These are phyloP conservation scores for Rhinopithecus roxellana DNA, from an alignment of 2,113 vertebrate genomes.

Conservation along the genomic window DNA sequence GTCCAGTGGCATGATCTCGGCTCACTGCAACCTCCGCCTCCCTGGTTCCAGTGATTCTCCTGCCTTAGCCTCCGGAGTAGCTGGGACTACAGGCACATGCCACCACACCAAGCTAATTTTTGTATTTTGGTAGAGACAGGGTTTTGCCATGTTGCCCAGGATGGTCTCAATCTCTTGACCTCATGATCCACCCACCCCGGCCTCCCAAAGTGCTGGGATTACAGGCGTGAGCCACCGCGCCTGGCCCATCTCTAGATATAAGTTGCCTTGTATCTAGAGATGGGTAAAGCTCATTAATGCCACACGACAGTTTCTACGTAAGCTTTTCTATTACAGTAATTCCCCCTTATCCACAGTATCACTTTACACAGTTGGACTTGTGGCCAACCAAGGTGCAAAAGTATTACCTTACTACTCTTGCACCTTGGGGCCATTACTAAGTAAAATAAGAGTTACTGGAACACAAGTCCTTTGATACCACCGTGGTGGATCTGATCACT, in stretches of 20 bases:
- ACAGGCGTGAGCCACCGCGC: rapidly evolving
- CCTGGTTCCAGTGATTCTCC: no score
- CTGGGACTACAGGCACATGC: no score
- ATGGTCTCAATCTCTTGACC: no score
- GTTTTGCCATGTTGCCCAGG: no score
- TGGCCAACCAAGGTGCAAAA: not conserved
- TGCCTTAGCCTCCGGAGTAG: no score
- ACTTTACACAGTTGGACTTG: not conserved
- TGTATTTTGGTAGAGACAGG: no score
- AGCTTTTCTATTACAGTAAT: not conserved
- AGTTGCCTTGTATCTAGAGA: not conserved
- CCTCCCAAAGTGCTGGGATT: no score
- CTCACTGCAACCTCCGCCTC: no score
- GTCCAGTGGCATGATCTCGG: no score
- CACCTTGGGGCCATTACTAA: not conserved
- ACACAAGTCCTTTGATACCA: not conserved
- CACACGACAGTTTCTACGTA: not conserved
- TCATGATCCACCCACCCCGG: rapidly evolving
- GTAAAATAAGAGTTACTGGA: not conserved
- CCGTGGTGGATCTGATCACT: not conserved
- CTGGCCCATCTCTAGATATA: no score
- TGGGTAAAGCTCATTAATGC: not conserved
- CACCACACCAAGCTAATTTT: no score
- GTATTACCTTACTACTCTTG: not conserved
- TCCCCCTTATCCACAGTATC: not conserved